phyloP scores from a whole-genome alignment of 2,888 invertebrate genomes.

The Meteorus cinctellus region DNA sequence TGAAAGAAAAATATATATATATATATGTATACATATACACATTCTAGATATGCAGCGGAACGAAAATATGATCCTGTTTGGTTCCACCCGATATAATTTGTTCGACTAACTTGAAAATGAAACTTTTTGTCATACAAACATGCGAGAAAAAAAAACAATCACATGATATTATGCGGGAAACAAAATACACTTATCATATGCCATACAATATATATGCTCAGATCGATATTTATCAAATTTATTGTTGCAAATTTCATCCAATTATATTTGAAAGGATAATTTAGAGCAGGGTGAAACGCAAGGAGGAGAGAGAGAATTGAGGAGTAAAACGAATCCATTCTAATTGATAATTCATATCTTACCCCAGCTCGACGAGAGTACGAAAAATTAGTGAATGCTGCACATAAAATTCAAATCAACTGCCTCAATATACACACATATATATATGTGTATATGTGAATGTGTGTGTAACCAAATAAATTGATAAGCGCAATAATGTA shows the following conservation, averaged over 20 bases:
- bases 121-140: slow-evolving; percentile 15
- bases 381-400: slow-evolving; percentile 26
- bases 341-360: background rate
- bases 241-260: slow-evolving; percentile 30
- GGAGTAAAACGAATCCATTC: background rate
- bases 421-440: slow-evolving; percentile 5
- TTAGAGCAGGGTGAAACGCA: background rate
- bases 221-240: slow-evolving; percentile 24
- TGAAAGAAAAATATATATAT: slow-evolving; percentile 19
- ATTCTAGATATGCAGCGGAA: background rate
- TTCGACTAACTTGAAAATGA: background rate
- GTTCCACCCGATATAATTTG: slow-evolving; percentile 1
- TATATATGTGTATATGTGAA: slow-evolving; percentile 9
- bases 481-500: slow-evolving; percentile 55
- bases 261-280: slow-evolving; percentile 23
- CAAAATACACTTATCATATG: slow-evolving; percentile 48
- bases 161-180: slow-evolving; percentile 46
- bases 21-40: background rate
- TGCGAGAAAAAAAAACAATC: background rate
- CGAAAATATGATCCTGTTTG: background rate
- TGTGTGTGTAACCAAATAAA: slow-evolving; percentile 20
- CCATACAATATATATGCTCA: slow-evolving; percentile 11
- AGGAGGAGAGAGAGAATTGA: background rate
- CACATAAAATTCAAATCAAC: background rate
- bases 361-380: slow-evolving; percentile 20